These are phyloP conservation scores for Melanostoma mellinum DNA, from an alignment of 2,888 invertebrate species.

Conservation along the genomic window DNA sequence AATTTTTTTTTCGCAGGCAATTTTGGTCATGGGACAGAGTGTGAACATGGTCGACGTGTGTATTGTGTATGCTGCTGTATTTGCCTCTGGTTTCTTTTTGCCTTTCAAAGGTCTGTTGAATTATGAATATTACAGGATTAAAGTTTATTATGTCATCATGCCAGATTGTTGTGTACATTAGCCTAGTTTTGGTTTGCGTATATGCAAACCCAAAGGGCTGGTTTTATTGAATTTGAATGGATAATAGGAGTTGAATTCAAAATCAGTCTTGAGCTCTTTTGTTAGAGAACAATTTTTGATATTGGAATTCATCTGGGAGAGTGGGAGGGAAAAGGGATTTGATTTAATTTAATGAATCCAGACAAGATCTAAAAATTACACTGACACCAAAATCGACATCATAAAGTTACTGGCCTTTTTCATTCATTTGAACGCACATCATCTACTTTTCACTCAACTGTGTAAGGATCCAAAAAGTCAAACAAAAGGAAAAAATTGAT, in stretches of 20 bases:
- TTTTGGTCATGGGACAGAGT: constrained; percentile 27
- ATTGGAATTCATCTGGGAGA: background rate
- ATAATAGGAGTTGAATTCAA: background rate
- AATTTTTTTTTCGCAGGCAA: constrained; percentile 58
- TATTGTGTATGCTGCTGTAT: constrained; percentile 4
- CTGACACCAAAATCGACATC: no score
- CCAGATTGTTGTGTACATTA: constrained; percentile 68
- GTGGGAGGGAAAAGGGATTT: no score
- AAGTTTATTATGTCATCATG: constrained; percentile 56
- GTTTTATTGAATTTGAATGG: constrained; percentile 1
- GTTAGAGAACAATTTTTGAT: background rate
- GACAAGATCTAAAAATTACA: no score
- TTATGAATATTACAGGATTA: constrained; percentile 67
- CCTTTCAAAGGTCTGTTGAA: constrained; percentile 28
- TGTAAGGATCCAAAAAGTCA: no score
- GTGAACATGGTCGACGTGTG: constrained; percentile 2
- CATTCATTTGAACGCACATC: no score
- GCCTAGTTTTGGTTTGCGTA: constrained; percentile 52
- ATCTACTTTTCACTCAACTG: no score
- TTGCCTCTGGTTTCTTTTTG: constrained; percentile 27
- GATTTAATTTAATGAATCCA: no score
- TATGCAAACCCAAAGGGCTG: background rate
- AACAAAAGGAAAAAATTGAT: no score
- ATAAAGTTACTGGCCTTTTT: no score
- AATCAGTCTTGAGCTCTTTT: background rate